phyloP scores from a whole-genome alignment of 2,797 vertebrate genomes.

The Thripadectes ignobilis region DNA sequence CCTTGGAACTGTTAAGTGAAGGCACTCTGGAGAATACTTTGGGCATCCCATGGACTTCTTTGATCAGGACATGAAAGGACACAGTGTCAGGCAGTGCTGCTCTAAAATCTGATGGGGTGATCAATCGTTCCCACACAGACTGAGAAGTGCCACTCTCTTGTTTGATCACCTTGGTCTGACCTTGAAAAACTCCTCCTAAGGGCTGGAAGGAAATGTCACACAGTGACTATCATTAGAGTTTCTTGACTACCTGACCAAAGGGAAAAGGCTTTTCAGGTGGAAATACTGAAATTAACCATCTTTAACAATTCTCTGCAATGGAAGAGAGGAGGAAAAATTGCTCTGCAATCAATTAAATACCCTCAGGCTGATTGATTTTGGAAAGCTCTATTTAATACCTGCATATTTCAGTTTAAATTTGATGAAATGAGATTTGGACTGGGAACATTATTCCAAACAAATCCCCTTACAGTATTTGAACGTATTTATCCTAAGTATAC shows the following conservation, averaged over 20 bases:
- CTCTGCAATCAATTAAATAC: slow-evolving; percentile 3
- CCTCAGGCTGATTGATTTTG: slow-evolving; percentile 25
- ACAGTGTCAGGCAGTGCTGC: neutral
- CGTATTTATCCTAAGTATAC: neutral
- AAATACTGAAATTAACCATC: neutral
- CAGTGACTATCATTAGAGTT: neutral
- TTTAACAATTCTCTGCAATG: neutral
- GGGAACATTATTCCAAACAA: neutral
- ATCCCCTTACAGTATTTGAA: neutral
- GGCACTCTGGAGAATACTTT: neutral
- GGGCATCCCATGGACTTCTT: neutral
- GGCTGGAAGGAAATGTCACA: neutral
- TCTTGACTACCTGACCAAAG: neutral
- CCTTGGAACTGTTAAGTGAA: neutral
- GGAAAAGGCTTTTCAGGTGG: neutral
- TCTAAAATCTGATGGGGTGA: neutral
- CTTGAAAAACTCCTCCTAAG: slow-evolving; percentile 1
- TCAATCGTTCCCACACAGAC: neutral
- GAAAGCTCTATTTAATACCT: slow-evolving; percentile 30
- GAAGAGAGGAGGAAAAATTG: slow-evolving; percentile 10
- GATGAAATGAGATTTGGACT: neutral
- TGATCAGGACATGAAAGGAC: slow-evolving; percentile 7
- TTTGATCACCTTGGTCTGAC: slow-evolving; percentile 38
- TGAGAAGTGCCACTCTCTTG: neutral
- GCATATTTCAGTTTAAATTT: slow-evolving; percentile 26